A percentile compares a stretch with the other conserved stretches of the same genome.
Conservation (phyloP, 1,140 invertebrate genomes). For the Meloidogyne exigua region DNA sequence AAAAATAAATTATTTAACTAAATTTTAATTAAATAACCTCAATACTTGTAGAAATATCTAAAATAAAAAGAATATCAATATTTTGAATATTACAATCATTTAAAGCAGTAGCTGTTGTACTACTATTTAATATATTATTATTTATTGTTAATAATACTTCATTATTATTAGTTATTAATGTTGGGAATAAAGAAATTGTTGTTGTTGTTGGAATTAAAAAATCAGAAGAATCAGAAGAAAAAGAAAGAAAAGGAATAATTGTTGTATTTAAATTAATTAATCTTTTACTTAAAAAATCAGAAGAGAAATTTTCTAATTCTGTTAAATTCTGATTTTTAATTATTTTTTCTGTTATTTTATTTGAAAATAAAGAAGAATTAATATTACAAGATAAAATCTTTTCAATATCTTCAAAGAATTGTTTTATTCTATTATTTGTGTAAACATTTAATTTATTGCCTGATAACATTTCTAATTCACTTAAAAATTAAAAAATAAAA, state of each 20-base stretch:
- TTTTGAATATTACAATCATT: slow-evolving; percentile 36
- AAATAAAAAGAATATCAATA: slow-evolving; percentile 51
- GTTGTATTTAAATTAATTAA: background rate
- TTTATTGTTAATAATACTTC: no score
- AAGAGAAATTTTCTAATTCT: background rate
- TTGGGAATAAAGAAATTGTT: background rate
- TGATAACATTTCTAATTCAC: slow-evolving; percentile 55
- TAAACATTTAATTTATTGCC: slow-evolving; percentile 58
- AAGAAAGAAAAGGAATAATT: background rate
- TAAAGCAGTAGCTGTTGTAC: background rate
- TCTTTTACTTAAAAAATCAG: background rate
- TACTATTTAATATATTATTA: background rate
- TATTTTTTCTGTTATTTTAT: no score
- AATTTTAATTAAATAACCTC: slow-evolving; percentile 16
- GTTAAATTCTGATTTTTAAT: slow-evolving; percentile 4
- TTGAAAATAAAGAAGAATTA: background rate
- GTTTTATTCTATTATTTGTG: slow-evolving; percentile 54
- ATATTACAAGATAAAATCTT: slow-evolving; percentile 44
- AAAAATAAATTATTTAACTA: background rate
- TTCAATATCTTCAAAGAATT: slow-evolving; percentile 55
- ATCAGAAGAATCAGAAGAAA: background rate
- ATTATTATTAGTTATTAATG: background rate
- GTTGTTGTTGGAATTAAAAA: background rate
- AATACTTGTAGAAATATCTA: slow-evolving; percentile 52
- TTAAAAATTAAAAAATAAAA: slow-evolving; percentile 27